Conservation (phyloP, 2,888 invertebrate species). For the Acholoe squamosa region DNA sequence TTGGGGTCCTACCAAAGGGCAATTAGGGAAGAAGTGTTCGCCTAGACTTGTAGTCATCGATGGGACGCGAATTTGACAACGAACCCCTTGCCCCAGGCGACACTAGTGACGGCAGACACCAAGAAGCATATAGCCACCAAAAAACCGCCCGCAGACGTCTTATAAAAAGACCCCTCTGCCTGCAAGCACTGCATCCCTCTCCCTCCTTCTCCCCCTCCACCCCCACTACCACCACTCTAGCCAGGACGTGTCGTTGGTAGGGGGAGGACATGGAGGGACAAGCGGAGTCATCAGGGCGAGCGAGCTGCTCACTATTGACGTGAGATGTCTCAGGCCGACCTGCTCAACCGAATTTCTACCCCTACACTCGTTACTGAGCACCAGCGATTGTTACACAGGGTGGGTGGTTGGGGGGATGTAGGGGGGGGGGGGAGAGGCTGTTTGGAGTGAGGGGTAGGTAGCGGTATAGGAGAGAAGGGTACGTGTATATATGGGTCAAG, state of each 20-base stretch:
- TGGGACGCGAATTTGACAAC: slow-evolving; percentile 28
- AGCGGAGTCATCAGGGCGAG: background rate
- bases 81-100: background rate
- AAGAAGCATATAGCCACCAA: no score
- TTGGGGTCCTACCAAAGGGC: background rate
- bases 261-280: background rate
- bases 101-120: background rate
- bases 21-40: slow-evolving; percentile 45
- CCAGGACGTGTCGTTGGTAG: background rate
- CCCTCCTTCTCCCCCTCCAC: background rate
- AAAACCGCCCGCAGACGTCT: no score
- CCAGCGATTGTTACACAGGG: background rate
- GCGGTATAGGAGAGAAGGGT: background rate
- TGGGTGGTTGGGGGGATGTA: no score
- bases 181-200: no score
- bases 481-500: background rate
- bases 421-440: slow-evolving; percentile 19
- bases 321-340: background rate
- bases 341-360: background rate
- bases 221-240: background rate
- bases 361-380: background rate
- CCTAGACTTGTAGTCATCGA: background rate
- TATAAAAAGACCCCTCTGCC: no score
- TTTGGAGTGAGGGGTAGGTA: background rate
- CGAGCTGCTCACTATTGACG: background rate